phyloP scores from a whole-genome alignment of 2,797 vertebrate genomes.

The Tarsius wallacei region DNA sequence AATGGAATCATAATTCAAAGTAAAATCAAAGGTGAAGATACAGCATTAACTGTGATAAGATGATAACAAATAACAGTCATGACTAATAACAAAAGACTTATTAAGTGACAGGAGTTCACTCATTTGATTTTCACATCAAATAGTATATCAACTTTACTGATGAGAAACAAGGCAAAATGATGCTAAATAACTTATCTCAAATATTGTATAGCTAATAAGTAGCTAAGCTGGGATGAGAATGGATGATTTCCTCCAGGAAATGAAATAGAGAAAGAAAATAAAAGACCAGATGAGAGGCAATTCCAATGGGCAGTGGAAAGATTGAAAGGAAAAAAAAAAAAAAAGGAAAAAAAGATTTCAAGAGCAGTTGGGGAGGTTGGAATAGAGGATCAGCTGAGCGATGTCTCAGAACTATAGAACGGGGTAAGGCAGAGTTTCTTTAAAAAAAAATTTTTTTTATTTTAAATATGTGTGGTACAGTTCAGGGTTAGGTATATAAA shows the following conservation, averaged over 20 bases:
- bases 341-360: not conserved
- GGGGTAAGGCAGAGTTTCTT: not conserved
- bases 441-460: no score
- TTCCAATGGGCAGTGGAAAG: not conserved
- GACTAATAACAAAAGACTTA: not conserved
- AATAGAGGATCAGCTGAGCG: not conserved
- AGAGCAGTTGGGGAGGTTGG: not conserved
- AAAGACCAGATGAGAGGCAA: not conserved
- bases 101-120: not conserved
- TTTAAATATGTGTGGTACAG: no score
- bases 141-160: not conserved
- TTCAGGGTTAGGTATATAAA: no score
- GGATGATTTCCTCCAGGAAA: not conserved
- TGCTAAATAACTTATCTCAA: not conserved
- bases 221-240: not conserved
- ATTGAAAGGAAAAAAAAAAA: not conserved
- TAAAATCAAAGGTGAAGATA: not conserved
- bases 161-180: slow-evolving; percentile 6
- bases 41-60: not conserved
- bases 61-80: not conserved
- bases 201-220: not conserved
- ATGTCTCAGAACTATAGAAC: not conserved
- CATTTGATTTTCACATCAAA: not conserved
- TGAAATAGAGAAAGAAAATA: not conserved
- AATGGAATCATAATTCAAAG: slow-evolving; percentile 6